Percentiles rank a stretch among this genome's conserved stretches.
Conservation (phyloP, 2,888 invertebrate species). For the Calephelis perditalis region DNA sequence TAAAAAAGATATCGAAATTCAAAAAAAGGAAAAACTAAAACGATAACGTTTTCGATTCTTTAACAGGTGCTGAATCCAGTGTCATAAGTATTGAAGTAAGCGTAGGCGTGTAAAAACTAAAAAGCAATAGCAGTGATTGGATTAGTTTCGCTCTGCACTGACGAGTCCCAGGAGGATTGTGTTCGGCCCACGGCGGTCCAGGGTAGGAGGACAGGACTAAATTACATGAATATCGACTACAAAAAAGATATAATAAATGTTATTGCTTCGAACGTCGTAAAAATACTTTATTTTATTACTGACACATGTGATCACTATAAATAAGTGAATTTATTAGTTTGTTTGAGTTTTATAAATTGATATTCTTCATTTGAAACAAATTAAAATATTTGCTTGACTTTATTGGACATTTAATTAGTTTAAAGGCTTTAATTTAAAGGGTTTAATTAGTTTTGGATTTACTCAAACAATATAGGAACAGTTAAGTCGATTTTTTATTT, state of each 20-base stretch:
- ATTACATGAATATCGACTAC: slow-evolving; percentile 53
- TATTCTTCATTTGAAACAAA: no score
- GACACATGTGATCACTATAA: slow-evolving; percentile 26
- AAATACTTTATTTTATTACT: slow-evolving; percentile 41
- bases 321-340: slow-evolving; percentile 9
- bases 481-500: no score
- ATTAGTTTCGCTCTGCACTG: slow-evolving; percentile 78
- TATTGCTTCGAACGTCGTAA: slow-evolving; percentile 42
- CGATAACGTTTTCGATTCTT: slow-evolving; percentile 7
- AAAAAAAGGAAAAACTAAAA: neutral
- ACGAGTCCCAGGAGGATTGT: slow-evolving; percentile 79
- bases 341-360: neutral
- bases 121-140: slow-evolving; percentile 77
- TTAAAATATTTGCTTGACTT: no score
- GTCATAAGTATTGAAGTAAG: slow-evolving; percentile 24
- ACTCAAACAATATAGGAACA: no score
- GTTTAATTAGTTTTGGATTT: no score
- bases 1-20: neutral
- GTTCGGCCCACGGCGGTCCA: slow-evolving; percentile 52
- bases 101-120: slow-evolving; percentile 57
- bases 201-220: slow-evolving; percentile 47
- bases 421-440: no score
- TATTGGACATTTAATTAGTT: no score
- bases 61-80: slow-evolving; percentile 21
- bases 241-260: slow-evolving; percentile 47